Evolutionary conservation across 1,140 invertebrate genomes (phyloP), one percentile per base, ranked within the genome.

Genomic region (Macrosteles quadrilineatus): DNA sequence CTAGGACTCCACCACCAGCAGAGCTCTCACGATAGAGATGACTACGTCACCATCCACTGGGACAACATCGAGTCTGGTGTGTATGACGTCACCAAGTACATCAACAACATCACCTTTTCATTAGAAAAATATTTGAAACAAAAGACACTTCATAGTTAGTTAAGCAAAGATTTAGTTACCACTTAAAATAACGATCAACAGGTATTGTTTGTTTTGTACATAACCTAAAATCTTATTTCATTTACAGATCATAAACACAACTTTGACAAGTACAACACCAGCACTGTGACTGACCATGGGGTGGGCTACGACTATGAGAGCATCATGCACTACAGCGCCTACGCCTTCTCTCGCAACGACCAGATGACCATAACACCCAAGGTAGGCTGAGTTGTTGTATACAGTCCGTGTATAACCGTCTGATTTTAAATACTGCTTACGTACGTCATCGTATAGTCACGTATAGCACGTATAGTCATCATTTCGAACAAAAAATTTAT

Each of bases 241-340:
- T n/a, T 69, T 40, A 30, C 1, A 71, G 70, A 45, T 43, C 50
- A 68, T 21, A 62, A 68, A 29, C 64, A 71, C 62, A 67, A 71
- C 32, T 71, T 71, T 47, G 43, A 71, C 1, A 67, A 53, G 25
- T 71, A 67, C 30, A 84, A 84, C 4, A 82, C 81, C 23, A 81
- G 84, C 3, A 85, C 84, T 2, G 85, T 90, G 12, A 87, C 85
- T 0, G 87, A 89, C 74, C 89, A 86, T 68, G 83, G 83, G 1
- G 79, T 85, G 25, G 73, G 75, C 2, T 91, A 91, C 73, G 91
- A 94, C 79, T 93, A 90, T 75, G 85, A 85, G 63, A 92, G 90
- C 70, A 87, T 94, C 1, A 93, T 93, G 91, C 92, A 94, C 77
- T 94, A 94, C 75, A 90, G 88, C 0, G 81, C 85, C 21, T 86